These are phyloP conservation scores for Aplysina aerophoba DNA, from an alignment of 37 sponge, comb jelly and placozoan genomes.

Conservation along the genomic window DNA sequence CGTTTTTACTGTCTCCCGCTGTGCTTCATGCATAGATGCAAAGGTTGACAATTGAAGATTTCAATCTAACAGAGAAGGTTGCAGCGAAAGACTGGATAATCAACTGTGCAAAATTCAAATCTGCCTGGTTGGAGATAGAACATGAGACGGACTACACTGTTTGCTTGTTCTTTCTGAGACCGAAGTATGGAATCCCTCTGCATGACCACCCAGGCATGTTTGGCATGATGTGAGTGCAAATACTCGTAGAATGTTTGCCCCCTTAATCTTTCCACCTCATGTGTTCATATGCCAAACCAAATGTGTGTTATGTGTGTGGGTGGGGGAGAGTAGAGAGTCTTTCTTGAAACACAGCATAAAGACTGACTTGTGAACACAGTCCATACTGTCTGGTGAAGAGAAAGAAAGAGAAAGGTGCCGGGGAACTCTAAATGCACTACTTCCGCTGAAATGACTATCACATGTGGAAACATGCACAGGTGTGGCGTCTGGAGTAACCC, in stretches of 20 bases:
- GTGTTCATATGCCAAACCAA: no score
- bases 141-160: conserved; percentile 56
- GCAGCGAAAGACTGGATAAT: conserved; percentile 61
- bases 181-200: conserved; percentile 58
- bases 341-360: no score
- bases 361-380: no score
- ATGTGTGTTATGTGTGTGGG: no score
- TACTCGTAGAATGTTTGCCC: no score
- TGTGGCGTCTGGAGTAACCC: no score
- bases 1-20: no score
- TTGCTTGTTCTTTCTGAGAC: conserved; percentile 69
- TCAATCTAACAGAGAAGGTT: conserved; percentile 41
- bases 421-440: not conserved
- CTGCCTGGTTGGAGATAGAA: conserved; percentile 72
- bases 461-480: no score
- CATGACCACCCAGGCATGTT: conserved; percentile 85
- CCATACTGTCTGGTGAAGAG: no score
- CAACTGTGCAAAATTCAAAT: conserved; percentile 17
- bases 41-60: conserved; percentile 35
- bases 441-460: not conserved
- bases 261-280: no score
- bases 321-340: no score
- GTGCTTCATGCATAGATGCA: not conserved
- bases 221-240: conserved; percentile 71
- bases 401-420: no score